Evolutionary conservation across 2,113 vertebrate species (phyloP).

Genomic region (Prunella himalayana): DNA sequence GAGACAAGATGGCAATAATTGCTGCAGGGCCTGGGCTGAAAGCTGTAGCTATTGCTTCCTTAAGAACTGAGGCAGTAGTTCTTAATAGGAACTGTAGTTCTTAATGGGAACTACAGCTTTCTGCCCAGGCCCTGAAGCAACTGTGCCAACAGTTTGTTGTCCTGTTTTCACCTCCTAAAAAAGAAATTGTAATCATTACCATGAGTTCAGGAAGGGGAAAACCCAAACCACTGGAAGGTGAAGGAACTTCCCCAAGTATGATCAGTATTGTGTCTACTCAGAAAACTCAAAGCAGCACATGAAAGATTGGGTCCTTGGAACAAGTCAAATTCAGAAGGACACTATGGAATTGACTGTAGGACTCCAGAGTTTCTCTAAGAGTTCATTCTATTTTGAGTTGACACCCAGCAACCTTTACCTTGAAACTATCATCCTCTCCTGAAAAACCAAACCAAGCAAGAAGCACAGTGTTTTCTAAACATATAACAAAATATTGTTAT

Average conservation of each 20-base stretch:
- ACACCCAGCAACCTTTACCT: not conserved
- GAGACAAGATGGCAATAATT: not conserved
- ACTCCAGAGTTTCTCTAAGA: not conserved
- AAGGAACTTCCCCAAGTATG: not conserved
- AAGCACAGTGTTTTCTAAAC: not conserved
- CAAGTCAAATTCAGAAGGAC: not conserved
- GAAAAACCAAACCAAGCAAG: not conserved
- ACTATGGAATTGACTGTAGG: not conserved
- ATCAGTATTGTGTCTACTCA: not conserved
- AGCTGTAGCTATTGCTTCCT: not conserved
- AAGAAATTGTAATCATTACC: not conserved
- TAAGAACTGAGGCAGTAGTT: not conserved
- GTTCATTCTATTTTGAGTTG: not conserved
- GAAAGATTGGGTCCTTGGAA: not conserved
- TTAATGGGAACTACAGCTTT: not conserved
- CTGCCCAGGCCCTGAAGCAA: not conserved
- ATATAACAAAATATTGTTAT: not conserved
- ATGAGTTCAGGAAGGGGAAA: not conserved
- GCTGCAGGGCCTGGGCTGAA: not conserved
- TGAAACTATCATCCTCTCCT: not conserved
- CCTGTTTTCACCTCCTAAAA: not conserved
- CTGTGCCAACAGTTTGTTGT: not conserved
- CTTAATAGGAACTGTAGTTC: not conserved
- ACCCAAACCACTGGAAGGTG: not conserved
- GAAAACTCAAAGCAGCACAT: not conserved